These are phyloP conservation scores for Diogma glabrata DNA, from an alignment of 2,888 invertebrate genomes.

Conservation along the genomic window DNA sequence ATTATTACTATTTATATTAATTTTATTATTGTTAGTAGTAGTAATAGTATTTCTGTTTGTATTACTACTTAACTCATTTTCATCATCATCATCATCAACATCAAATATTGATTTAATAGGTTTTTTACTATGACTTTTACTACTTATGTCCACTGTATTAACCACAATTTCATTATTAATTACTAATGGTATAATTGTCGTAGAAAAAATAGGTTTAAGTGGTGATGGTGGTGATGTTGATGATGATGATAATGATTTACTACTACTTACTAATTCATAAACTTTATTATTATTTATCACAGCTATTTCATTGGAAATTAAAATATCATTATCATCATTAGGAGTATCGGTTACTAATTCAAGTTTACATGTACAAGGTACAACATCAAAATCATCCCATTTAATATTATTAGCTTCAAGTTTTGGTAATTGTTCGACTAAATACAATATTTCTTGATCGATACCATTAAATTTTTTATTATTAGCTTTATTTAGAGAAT, in stretches of 20 bases:
- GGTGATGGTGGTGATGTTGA: background rate
- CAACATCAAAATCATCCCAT: background rate
- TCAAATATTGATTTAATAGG: conserved; percentile 35
- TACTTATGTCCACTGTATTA: conserved; percentile 12
- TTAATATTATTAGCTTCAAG: background rate
- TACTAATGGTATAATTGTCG: too few relatives aligned
- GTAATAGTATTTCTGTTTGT: background rate
- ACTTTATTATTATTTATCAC: conserved; percentile 11
- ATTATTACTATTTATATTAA: conserved; percentile 3
- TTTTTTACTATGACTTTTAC: conserved; percentile 19
- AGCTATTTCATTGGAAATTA: conserved; percentile 18
- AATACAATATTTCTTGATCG: conserved; percentile 22
- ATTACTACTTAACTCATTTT: conserved; percentile 21
- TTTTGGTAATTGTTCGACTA: conserved; percentile 19
- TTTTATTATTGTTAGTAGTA: conserved; percentile 2
- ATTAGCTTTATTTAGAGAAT: conserved; percentile 4
- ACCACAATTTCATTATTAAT: background rate
- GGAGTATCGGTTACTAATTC: conserved; percentile 1
- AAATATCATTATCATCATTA: conserved; percentile 6
- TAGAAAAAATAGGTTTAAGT: too few relatives aligned
- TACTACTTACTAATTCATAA: too few relatives aligned
- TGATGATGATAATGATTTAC: background rate
- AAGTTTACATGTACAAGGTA: conserved; percentile 5
- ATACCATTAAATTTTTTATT: conserved; percentile 12
- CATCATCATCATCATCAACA: conserved; percentile 35